Conservation (phyloP, 2,888 invertebrate genomes). For the Psylliodes chrysocephalus region DNA sequence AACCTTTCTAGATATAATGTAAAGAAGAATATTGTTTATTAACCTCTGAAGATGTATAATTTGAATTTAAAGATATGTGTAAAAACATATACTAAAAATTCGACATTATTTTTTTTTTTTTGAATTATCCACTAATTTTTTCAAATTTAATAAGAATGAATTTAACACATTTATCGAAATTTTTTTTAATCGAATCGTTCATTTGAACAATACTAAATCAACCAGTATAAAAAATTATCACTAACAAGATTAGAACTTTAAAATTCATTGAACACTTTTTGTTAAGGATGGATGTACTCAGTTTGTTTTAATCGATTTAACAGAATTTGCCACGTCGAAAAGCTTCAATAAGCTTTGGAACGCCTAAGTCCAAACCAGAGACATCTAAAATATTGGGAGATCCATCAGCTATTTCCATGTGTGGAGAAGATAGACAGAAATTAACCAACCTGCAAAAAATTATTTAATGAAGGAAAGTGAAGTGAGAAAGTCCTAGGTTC, state of each 20-base stretch:
- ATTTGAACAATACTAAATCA: background rate
- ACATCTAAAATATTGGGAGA: conserved; percentile 67
- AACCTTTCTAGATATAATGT: no score
- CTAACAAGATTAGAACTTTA: background rate
- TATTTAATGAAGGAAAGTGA: no score
- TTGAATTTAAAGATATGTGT: no score
- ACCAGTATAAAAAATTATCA: background rate
- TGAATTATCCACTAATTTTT: no score
- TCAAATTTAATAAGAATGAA: background rate
- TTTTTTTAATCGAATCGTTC: no score
- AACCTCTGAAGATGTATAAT: no score
- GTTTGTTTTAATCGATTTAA: conserved; percentile 37
- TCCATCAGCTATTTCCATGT: conserved; percentile 65
- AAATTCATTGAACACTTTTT: conserved; percentile 47
- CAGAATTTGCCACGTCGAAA: conserved; percentile 69
- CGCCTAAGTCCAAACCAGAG: conserved; percentile 72
- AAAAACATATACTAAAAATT: no score
- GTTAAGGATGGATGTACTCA: conserved; percentile 49
- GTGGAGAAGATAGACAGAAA: conserved; percentile 69
- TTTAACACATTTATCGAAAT: background rate
- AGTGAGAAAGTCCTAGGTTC: no score
- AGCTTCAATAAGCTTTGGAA: conserved; percentile 73
- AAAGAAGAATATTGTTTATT: no score
- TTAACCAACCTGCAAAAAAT: conserved; percentile 68
- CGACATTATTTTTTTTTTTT: no score